These are phyloP conservation scores for Lophotis ruficrista DNA, from an alignment of 2,113 vertebrate genomes.

Conservation along the genomic window DNA sequence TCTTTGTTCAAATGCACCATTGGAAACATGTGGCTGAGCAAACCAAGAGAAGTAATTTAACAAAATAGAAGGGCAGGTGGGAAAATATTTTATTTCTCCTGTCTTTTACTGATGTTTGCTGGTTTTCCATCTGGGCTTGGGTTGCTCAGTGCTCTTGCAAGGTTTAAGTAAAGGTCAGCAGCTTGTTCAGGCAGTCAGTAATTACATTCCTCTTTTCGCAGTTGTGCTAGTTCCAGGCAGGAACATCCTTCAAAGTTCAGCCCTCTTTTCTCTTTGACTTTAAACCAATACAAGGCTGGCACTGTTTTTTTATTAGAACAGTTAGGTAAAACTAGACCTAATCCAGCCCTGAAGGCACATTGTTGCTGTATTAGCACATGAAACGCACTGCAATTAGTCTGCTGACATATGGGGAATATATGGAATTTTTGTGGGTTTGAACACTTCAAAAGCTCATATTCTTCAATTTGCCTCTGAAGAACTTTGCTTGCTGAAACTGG, in stretches of 20 bases:
- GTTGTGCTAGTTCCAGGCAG: background rate
- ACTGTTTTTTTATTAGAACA: background rate
- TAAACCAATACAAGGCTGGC: background rate
- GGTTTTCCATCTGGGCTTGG: background rate
- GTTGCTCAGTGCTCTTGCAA: background rate
- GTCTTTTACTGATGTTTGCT: background rate
- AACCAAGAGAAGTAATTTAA: background rate
- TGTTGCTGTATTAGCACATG: background rate
- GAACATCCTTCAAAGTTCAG: background rate
- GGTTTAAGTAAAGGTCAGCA: conserved; percentile 5
- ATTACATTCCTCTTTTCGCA: background rate
- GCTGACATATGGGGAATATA: background rate
- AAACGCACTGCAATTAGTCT: background rate
- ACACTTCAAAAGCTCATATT: background rate
- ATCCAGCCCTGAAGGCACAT: background rate
- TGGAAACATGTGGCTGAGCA: background rate
- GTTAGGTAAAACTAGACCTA: background rate
- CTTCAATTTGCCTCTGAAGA: background rate
- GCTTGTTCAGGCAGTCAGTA: background rate
- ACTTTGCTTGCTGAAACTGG: background rate
- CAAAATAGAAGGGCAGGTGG: background rate
- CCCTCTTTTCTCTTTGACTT: background rate
- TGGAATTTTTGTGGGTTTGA: background rate
- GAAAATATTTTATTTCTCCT: background rate
- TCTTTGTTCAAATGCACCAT: background rate